A percentile compares a stretch with the other conserved stretches of the same genome.
phyloP scores from a whole-genome alignment of 2,888 invertebrate genomes.

The Liodrosophila aerea region DNA sequence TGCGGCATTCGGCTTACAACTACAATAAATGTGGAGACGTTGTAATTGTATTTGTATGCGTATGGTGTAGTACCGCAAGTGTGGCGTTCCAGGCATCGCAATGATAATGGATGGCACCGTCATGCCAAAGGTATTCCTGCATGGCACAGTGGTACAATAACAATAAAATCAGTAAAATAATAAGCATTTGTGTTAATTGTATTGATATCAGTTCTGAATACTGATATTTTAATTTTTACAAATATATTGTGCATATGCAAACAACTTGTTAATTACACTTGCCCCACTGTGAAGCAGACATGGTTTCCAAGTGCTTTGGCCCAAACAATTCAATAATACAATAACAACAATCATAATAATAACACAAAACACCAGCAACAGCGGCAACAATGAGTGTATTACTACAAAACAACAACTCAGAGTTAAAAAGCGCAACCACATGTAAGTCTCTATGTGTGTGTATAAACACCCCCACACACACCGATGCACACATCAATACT shows the following conservation, averaged over 20 bases:
- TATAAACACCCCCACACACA: conserved; percentile 25
- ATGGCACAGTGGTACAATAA: conserved; percentile 47
- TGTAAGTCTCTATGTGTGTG: conserved; percentile 6
- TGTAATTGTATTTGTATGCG: conserved; percentile 17
- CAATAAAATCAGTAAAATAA: background rate
- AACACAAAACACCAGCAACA: conserved; percentile 71
- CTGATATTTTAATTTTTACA: background rate
- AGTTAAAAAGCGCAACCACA: conserved; percentile 60
- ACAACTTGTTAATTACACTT: background rate
- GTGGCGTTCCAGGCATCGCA: conserved; percentile 51
- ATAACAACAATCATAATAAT: conserved; percentile 79
- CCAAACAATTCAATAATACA: conserved; percentile 78
- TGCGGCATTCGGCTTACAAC: conserved; percentile 34
- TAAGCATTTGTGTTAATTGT: too few relatives aligned
- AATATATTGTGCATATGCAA: background rate
- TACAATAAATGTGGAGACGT: conserved; percentile 26
- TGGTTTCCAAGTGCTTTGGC: conserved; percentile 75
- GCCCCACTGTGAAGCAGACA: conserved; percentile 45
- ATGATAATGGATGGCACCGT: conserved; percentile 65
- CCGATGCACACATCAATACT: conserved; percentile 12
- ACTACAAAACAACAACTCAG: conserved; percentile 53
- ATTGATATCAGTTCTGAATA: too few relatives aligned
- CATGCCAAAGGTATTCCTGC: conserved; percentile 32
- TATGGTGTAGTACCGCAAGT: conserved; percentile 46
- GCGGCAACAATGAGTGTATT: conserved; percentile 51